phyloP scores from a whole-genome alignment of 2,797 vertebrate species.

The Oreonectes daqikongensis region DNA sequence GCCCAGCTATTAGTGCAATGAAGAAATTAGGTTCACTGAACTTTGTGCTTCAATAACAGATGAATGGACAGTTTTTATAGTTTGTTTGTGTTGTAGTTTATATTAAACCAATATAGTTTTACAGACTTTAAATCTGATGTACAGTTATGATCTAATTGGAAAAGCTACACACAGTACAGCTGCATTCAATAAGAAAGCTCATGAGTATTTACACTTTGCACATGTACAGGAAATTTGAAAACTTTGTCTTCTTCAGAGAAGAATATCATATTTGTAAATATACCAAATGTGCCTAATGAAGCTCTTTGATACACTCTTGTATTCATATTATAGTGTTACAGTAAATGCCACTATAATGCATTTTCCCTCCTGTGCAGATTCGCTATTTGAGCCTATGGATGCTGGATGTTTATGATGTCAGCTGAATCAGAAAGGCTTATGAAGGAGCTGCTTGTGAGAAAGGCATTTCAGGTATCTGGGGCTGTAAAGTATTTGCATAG shows the following conservation, averaged over 20 bases:
- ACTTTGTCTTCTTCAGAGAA: constrained; percentile 29
- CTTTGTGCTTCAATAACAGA: background rate
- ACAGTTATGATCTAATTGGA: background rate
- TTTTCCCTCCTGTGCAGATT: background rate
- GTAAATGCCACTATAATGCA: background rate
- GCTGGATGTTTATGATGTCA: constrained; percentile 4
- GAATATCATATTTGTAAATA: background rate
- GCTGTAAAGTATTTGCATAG: constrained; percentile 42
- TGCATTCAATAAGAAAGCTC: constrained; percentile 67
- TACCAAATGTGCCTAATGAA: constrained; percentile 13
- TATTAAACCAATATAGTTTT: background rate
- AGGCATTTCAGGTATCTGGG: constrained; percentile 33
- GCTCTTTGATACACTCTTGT: background rate
- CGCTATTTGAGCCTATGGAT: background rate
- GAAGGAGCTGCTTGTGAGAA: constrained; percentile 24
- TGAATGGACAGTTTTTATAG: background rate
- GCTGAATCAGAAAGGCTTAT: constrained; percentile 16
- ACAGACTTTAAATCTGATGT: background rate
- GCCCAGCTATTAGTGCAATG: background rate
- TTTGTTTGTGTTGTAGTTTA: background rate
- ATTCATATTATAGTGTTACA: background rate
- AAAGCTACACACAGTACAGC: constrained; percentile 51
- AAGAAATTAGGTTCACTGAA: background rate
- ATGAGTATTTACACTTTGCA: constrained; percentile 63
- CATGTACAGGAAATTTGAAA: constrained; percentile 69